Base-by-base conservation (phyloP, 2,797 vertebrate species). In the Sebastes oblongus region DNA sequence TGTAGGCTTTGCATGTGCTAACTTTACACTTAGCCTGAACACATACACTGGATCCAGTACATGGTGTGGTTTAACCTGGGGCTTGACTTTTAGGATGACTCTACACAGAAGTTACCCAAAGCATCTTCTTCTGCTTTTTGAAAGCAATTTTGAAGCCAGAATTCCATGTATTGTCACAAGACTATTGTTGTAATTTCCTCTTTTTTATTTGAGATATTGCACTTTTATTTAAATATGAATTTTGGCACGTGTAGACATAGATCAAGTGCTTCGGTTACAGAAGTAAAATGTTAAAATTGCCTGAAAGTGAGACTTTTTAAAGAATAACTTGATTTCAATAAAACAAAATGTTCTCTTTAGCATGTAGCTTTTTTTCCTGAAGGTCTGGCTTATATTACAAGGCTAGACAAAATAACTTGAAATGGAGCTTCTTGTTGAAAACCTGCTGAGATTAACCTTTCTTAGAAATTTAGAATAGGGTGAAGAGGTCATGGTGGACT, bases 401-500 rank as follows among this genome's bases (percentile, higher is more conserved):
- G 42, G 7, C 1, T 18, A 46, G 16, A 46, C 42, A 46, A 46
- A 46, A 71, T 34, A 77, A 42, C 30, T 25, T 66, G 52, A 32
- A 50, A 61, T 52, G n/a, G 4, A 52, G 56, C 34, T 46, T 67
- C 32, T 73, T 3, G 52, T 27, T 61, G 29, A 54, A 68, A 56
- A 62, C 3, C 22, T 66, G 22, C 32, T 25, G n/a, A 62, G 66
- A 75, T 75, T 4, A 72, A 68, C 8, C 29, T n/a, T 29, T 60
- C 18, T 66, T 50, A 16, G 32, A 77, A 65, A 75, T 58, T 72
- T 34, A 67, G 60, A 74, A 39, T 30, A 66, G 79, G 80, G 39
- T 75, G 65, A 79, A 60, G 55, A 75, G 67, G 70, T 86, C 62
- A 64, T 32, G 59, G 72, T 80, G 68, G 71, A 64, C 77, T 77